Base-by-base conservation (phyloP, 2,888 invertebrate species). In the Lacanobia oleracea region DNA sequence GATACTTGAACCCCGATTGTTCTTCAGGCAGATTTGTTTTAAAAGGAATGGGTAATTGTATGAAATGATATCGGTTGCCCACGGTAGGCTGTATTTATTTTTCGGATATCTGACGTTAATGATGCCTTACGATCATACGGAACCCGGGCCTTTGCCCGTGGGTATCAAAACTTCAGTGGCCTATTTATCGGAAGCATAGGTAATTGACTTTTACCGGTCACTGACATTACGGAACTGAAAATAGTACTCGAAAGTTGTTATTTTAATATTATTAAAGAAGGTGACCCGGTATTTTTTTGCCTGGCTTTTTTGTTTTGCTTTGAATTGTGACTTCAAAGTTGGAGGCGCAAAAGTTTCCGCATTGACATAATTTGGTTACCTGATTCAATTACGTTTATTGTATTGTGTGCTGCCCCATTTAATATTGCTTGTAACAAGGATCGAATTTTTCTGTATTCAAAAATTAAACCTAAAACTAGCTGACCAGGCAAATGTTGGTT, bases 171-270 rank as follows among this genome's bases (percentile, higher is more conserved):
- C 79, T 81, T 72, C 67, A 62, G 65, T 88, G 86, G 8, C 84
- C 84, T 77, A 87, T 67, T 83, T 88, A 81, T 77, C 54, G 37
- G 67, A n/a, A 67, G 59, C 69, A 70, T 82, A 85, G 87, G 86
- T 86, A 86, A 81, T 63, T 76, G 85, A 84, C 87, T 78, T 74
- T 61, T 71, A 66, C 23, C 73, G 88, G 85, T 77, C 88, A 80
- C 81, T 73, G 87, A 82, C 86, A 53, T 72, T 67, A 21, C 5
- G 40, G 51, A 69, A 70, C 9, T 65, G 33, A 70, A 67, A 70
- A 66, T 60, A 54, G 27, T 40, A 54, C 33, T 51, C 8, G 12
- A 5, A 45, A 14, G 23, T 70, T 60, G 40, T 59, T 72, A 40
- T 68, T 66, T 79, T 40, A 54, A 43, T 27, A 54, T 45, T 45